Percentiles rank a stretch among this genome's conserved stretches.
Evolutionary conservation across 2,888 invertebrate species (phyloP).

Genomic region (Plagiodera versicolora): DNA sequence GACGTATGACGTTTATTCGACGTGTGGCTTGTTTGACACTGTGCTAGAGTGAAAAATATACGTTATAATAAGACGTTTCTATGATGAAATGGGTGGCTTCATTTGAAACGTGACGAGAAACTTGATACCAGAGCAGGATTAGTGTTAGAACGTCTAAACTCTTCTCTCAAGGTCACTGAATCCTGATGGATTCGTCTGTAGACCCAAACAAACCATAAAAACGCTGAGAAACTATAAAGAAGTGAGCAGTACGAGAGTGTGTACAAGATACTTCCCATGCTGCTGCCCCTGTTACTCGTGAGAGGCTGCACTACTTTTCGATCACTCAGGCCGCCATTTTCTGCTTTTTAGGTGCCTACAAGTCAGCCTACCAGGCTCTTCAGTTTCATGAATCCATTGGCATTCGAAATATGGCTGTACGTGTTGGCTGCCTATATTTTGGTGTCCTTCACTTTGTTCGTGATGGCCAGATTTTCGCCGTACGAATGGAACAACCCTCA

Average conservation of each 20-base stretch:
- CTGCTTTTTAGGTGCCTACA: conserved; percentile 75
- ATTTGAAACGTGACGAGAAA: background rate
- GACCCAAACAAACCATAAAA: no score
- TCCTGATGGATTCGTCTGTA: no score
- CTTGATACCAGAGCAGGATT: no score
- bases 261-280: no score
- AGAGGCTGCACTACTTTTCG: no score
- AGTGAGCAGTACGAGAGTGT: no score
- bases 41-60: background rate
- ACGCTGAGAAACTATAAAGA: no score
- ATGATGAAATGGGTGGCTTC: background rate
- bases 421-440: conserved; percentile 91
- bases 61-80: background rate
- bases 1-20: no score
- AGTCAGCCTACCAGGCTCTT: conserved; percentile 86
- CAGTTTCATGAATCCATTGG: conserved; percentile 95
- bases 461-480: conserved; percentile 95
- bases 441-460: conserved; percentile 91
- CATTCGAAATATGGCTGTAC: conserved; percentile 96
- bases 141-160: no score
- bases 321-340: background rate
- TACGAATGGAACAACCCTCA: conserved; percentile 91
- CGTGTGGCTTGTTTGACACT: no score
- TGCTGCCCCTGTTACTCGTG: no score
- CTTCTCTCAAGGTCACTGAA: no score